Percentiles rank a stretch among this genome's conserved stretches.
These are phyloP conservation scores for Crambe crambe DNA, from an alignment of 37 sponge, comb jelly and placozoan genomes.

Conservation along the genomic window DNA sequence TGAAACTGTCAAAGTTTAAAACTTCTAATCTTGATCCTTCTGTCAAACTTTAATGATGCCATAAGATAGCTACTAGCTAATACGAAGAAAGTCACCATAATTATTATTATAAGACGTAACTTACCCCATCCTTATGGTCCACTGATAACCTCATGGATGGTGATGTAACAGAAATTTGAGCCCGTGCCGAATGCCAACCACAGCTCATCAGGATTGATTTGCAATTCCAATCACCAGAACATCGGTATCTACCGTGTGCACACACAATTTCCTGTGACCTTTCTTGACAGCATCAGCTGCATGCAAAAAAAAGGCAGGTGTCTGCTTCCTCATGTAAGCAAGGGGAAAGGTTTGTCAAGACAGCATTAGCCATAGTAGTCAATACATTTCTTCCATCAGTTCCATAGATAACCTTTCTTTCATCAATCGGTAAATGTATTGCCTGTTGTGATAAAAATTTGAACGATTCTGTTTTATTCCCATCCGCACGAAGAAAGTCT, in stretches of 20 bases:
- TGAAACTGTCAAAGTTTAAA: too few species aligned
- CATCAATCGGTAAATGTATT: constrained; percentile 3
- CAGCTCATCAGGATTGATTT: background rate
- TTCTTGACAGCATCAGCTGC: constrained; percentile 6
- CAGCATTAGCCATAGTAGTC: constrained; percentile 11
- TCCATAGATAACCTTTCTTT: background rate
- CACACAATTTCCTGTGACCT: constrained; percentile 12
- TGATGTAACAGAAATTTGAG: background rate
- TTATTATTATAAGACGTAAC: too few species aligned
- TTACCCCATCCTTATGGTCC: too few species aligned
- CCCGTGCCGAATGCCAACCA: background rate
- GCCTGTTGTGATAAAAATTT: constrained; percentile 9
- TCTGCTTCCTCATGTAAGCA: constrained; percentile 19
- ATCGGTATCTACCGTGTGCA: constrained; percentile 1
- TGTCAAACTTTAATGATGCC: too few species aligned
- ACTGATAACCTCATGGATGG: background rate
- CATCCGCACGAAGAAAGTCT: background rate
- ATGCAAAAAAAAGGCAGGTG: constrained; percentile 1
- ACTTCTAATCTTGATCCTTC: too few species aligned
- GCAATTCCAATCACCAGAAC: background rate
- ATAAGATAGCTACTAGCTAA: too few species aligned
- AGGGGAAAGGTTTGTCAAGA: background rate
- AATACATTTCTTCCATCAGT: background rate
- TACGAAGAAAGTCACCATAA: too few species aligned
- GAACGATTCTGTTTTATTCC: constrained; percentile 7